phyloP scores from a whole-genome alignment of 2,888 invertebrate genomes.

The Temnothorax rugatulus region DNA sequence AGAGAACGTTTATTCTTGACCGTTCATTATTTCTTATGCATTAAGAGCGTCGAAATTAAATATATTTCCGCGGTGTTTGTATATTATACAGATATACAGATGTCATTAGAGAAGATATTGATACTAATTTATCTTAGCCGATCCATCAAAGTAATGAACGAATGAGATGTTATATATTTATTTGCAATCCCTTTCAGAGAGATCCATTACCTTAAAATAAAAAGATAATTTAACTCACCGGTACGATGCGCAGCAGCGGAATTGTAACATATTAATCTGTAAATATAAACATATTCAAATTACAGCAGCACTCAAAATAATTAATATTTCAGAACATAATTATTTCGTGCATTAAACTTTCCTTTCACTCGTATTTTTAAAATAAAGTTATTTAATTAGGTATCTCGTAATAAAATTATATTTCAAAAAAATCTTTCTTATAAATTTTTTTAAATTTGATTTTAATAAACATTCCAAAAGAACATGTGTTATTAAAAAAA shows the following conservation, averaged over 20 bases:
- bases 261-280: background rate
- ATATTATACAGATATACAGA: background rate
- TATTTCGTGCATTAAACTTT: background rate
- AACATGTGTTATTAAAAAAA: background rate
- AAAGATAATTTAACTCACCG: constrained; percentile 13
- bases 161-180: background rate
- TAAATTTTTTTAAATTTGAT: background rate
- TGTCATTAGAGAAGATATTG: background rate
- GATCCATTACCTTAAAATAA: background rate
- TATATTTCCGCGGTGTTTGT: background rate
- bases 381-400: background rate
- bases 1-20: constrained; percentile 12
- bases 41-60: background rate
- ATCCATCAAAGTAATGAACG: background rate
- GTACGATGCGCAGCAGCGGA: background rate
- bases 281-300: background rate
- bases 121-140: background rate
- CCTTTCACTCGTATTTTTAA: background rate
- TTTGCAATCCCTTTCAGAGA: background rate
- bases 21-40: background rate
- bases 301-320: background rate
- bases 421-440: background rate
- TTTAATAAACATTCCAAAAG: background rate
- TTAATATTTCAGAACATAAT: background rate
- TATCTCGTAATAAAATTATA: background rate